Conservation (phyloP, 2,797 vertebrate species). For the Squalus acanthias region DNA sequence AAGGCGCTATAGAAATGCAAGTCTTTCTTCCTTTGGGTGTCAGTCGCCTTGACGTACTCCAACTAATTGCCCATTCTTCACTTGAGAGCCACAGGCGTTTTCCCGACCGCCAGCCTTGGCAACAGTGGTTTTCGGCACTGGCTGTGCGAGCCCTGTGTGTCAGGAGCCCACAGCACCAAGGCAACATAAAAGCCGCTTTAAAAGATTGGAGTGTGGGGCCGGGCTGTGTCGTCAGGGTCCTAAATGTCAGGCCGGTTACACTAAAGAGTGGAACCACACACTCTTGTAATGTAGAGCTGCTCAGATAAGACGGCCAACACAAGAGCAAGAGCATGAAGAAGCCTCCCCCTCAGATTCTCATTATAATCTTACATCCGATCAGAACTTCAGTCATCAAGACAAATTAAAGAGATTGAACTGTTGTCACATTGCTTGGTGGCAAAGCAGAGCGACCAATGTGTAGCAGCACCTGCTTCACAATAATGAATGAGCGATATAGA, state of each 20-base stretch:
- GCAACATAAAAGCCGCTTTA: background rate
- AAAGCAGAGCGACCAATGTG: background rate
- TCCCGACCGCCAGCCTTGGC: background rate
- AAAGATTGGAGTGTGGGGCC: background rate
- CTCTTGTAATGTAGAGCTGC: background rate
- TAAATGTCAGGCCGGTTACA: background rate
- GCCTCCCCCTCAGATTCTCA: background rate
- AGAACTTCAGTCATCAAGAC: background rate
- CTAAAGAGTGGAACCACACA: background rate
- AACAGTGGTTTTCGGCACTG: background rate
- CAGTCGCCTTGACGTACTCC: background rate
- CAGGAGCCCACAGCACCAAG: background rate
- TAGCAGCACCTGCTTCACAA: background rate
- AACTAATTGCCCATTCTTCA: background rate
- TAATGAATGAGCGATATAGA: background rate
- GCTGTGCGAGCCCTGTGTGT: background rate
- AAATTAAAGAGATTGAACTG: background rate
- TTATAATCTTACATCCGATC: background rate
- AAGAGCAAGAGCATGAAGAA: background rate
- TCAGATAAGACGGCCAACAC: background rate
- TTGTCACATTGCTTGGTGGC: background rate
- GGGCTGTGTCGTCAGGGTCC: background rate
- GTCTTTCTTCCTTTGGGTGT: background rate
- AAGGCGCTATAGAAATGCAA: too few species aligned
- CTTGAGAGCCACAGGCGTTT: background rate